These are phyloP conservation scores for Antennarius maculatus DNA, from an alignment of 2,797 vertebrate genomes.

Conservation along the genomic window DNA sequence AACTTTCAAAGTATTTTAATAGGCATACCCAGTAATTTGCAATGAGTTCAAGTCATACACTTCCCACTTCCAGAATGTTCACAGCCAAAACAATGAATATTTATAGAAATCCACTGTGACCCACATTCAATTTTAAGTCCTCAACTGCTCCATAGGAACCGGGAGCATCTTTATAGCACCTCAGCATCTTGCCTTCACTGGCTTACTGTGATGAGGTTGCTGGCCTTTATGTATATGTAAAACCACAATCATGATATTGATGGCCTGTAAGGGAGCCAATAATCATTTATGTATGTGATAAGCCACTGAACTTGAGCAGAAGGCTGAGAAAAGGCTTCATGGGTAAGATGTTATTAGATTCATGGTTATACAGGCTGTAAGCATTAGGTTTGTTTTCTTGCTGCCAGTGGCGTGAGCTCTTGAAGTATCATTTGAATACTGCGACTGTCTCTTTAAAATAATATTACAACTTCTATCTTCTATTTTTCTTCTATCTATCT, in stretches of 20 bases:
- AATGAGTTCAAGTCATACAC: constrained; percentile 10
- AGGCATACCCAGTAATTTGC: constrained; percentile 13
- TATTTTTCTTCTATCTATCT: constrained; percentile 8
- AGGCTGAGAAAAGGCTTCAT: constrained; percentile 54
- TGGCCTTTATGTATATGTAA: constrained; percentile 69
- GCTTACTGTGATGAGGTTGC: constrained; percentile 69
- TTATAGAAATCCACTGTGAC: constrained; percentile 27
- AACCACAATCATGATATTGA: constrained; percentile 71
- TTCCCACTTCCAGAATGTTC: constrained; percentile 9
- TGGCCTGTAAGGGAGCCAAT: constrained; percentile 64
- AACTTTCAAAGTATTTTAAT: constrained; percentile 37
- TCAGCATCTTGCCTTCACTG: constrained; percentile 35
- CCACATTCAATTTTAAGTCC: constrained; percentile 27
- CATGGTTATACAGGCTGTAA: constrained; percentile 58
- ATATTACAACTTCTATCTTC: constrained; percentile 48
- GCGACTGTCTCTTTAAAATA: constrained; percentile 63
- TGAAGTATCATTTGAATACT: constrained; percentile 66
- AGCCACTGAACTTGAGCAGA: constrained; percentile 62
- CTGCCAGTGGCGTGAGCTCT: constrained; percentile 39
- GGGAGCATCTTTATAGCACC: constrained; percentile 16
- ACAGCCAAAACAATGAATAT: constrained; percentile 34
- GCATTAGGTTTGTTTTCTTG: constrained; percentile 68
- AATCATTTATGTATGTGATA: constrained; percentile 75
- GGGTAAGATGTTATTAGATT: constrained; percentile 65
- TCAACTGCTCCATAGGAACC: constrained; percentile 15